Conservation (phyloP, 1,140 invertebrate species). For the Lepidurus packardi region DNA sequence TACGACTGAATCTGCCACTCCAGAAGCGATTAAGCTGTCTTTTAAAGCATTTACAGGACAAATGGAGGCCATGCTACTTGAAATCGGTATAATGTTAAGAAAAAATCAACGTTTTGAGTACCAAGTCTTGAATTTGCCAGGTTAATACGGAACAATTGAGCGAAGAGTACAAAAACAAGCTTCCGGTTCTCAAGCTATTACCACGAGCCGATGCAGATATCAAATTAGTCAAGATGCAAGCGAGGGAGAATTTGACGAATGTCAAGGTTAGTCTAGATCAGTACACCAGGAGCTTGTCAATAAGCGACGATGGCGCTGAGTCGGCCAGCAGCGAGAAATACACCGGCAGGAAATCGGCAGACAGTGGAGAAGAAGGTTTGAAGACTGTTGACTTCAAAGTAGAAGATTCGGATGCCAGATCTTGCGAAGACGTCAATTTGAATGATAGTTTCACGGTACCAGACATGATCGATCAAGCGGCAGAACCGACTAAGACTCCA, state of each 20-base stretch:
- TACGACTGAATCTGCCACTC: constrained; percentile 63
- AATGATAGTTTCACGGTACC: background rate
- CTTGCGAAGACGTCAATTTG: constrained; percentile 25
- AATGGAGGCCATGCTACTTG: constrained; percentile 56
- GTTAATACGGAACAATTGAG: constrained; percentile 25
- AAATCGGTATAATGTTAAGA: background rate
- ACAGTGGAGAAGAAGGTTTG: constrained; percentile 1
- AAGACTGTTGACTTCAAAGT: background rate
- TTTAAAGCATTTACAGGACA: constrained; percentile 66
- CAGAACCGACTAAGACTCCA: background rate
- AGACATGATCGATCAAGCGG: constrained; percentile 23
- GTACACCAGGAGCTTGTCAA: background rate
- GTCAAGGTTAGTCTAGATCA: constrained; percentile 8
- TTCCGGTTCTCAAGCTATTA: background rate
- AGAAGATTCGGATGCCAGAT: constrained; percentile 7
- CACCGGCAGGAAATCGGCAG: constrained; percentile 19
- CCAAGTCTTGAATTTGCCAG: background rate
- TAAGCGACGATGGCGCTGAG: background rate
- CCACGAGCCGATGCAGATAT: background rate
- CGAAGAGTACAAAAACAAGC: constrained; percentile 23
- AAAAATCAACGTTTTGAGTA: background rate
- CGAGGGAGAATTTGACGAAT: background rate
- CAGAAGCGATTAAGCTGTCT: constrained; percentile 67
- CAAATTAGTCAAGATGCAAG: background rate
- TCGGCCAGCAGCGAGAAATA: background rate